A percentile compares a stretch with the other conserved stretches of the same genome.
Evolutionary conservation across 2,888 invertebrate species (phyloP).

Genomic region (Gari tellinella): DNA sequence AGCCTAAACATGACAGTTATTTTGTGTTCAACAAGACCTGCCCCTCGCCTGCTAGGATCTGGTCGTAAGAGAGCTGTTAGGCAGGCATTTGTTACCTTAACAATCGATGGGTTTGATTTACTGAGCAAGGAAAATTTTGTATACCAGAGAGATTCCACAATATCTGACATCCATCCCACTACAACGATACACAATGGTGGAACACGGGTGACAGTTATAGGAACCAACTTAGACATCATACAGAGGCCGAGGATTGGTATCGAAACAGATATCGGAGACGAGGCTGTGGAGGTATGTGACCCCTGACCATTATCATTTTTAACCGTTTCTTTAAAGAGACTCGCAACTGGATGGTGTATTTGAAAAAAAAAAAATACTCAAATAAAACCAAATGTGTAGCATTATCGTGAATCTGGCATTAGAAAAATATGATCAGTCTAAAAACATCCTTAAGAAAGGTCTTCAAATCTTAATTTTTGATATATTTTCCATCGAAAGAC

Average conservation of each 20-base stretch:
- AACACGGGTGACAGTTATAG: slow-evolving; percentile 76
- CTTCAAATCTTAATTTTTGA: too few species aligned
- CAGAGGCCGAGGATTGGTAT: slow-evolving; percentile 70
- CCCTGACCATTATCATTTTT: too few species aligned
- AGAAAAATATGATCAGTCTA: too few species aligned
- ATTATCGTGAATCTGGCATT: too few species aligned
- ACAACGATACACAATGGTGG: slow-evolving; percentile 77
- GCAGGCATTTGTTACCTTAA: slow-evolving; percentile 35
- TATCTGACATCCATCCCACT: slow-evolving; percentile 65
- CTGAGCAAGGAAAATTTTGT: slow-evolving; percentile 38
- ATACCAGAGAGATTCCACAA: slow-evolving; percentile 74
- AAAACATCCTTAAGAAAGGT: too few species aligned
- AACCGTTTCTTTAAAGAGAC: too few species aligned
- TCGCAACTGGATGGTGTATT: too few species aligned
- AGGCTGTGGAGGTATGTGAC: slow-evolving; percentile 16
- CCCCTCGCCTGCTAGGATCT: slow-evolving; percentile 22
- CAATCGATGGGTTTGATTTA: slow-evolving; percentile 57
- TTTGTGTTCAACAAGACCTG: slow-evolving; percentile 43
- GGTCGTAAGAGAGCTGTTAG: slow-evolving; percentile 21
- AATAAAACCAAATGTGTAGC: too few species aligned
- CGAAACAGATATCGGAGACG: slow-evolving; percentile 14
- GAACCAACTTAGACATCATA: slow-evolving; percentile 80
- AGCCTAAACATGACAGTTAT: slow-evolving; percentile 53
- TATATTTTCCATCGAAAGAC: too few species aligned
- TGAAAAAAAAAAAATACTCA: too few species aligned